Evolutionary conservation across 2,797 vertebrate genomes (phyloP).

Genomic region (Lacerta agilis): DNA sequence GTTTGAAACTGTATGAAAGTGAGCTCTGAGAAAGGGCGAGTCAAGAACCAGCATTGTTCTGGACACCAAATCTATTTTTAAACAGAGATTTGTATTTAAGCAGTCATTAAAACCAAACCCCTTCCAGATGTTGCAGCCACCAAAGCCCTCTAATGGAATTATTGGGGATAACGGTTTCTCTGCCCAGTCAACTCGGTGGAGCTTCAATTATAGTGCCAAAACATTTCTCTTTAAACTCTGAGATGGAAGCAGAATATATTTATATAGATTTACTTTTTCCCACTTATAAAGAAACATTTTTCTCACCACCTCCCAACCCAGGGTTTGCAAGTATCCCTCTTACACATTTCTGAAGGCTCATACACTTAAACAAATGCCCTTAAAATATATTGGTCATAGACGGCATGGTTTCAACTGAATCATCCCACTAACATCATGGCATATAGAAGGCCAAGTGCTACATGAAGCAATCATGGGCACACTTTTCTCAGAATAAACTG

Average conservation of each 20-base stretch:
- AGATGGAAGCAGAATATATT: neutral
- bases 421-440: too few relatives aligned
- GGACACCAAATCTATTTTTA: conserved; percentile 12
- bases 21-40: neutral
- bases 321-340: too few relatives aligned
- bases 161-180: neutral
- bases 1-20: neutral
- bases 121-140: conserved; percentile 22
- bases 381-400: too few relatives aligned
- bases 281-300: too few relatives aligned
- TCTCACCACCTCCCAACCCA: too few relatives aligned
- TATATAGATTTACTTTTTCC: too few relatives aligned
- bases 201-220: neutral
- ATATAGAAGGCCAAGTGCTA: too few relatives aligned
- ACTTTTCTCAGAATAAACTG: too few relatives aligned
- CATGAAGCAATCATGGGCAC: too few relatives aligned
- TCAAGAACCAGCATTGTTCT: neutral
- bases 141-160: neutral
- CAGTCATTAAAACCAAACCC: conserved; percentile 23
- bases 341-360: too few relatives aligned
- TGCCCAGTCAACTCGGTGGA: neutral
- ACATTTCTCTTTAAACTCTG: neutral
- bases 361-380: too few relatives aligned
- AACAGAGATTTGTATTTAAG: conserved; percentile 20
- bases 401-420: too few relatives aligned